These are phyloP conservation scores for Lampris incognitus DNA, from an alignment of 2,113 vertebrate species.

Conservation along the genomic window DNA sequence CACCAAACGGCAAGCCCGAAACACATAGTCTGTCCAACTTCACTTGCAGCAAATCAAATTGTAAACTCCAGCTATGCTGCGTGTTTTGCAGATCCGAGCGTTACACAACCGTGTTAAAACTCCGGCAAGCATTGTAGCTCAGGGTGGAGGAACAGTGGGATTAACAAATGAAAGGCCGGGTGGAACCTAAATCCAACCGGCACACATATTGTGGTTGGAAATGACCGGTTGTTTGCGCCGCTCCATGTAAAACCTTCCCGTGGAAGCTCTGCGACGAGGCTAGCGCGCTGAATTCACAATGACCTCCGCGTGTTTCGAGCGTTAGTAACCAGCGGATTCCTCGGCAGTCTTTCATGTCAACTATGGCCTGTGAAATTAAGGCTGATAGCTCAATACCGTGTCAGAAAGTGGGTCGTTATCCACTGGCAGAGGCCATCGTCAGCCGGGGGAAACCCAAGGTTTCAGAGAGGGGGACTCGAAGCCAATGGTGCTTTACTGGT, in stretches of 20 bases:
- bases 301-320: not conserved
- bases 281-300: not conserved
- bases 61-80: not conserved
- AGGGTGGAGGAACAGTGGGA: not conserved
- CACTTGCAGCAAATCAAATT: slow-evolving; percentile 29
- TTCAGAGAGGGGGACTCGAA: too few species aligned
- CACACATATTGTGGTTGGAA: not conserved
- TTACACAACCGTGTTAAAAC: not conserved
- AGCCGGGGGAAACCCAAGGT: not conserved
- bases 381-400: not conserved
- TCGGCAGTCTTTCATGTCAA: slow-evolving; percentile 7
- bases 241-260: not conserved
- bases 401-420: not conserved
- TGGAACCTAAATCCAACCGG: not conserved
- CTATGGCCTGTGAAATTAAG: not conserved
- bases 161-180: not conserved
- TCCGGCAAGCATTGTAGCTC: not conserved
- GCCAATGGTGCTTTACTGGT: too few species aligned
- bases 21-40: slow-evolving; percentile 37
- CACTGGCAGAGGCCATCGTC: not conserved
- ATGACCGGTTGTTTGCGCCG: not conserved
- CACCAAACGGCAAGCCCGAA: slow-evolving; percentile 32
- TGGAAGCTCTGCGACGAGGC: not conserved
- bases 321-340: not conserved
- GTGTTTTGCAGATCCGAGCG: not conserved